Conservation (phyloP, 2,888 invertebrate genomes). For the Xylota sylvarum region DNA sequence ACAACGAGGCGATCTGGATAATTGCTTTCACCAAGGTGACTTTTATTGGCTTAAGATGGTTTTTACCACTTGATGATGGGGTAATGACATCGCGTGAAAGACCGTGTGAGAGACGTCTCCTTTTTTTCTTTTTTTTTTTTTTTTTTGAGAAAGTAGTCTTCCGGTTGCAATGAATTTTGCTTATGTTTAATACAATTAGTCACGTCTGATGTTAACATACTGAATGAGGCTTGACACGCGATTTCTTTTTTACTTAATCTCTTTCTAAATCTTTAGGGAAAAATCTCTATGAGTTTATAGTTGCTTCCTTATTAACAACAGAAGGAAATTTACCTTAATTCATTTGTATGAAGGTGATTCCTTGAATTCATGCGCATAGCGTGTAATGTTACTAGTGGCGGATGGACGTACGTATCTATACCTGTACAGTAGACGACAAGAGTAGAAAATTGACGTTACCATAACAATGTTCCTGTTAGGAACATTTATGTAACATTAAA, state of each 20-base stretch:
- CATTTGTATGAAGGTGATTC: too few species aligned
- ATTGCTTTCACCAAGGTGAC: conserved; percentile 25
- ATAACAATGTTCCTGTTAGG: too few species aligned
- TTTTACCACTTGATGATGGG: conserved; percentile 22
- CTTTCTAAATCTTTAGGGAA: not conserved
- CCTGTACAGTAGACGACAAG: too few species aligned
- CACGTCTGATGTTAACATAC: conserved; percentile 27
- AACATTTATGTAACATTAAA: too few species aligned
- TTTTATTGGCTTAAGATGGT: conserved; percentile 22
- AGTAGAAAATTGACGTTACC: too few species aligned
- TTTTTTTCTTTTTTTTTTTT: not conserved
- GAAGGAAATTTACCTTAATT: too few species aligned
- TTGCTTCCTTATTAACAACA: conserved; percentile 8
- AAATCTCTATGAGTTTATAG: not conserved
- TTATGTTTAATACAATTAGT: conserved; percentile 22
- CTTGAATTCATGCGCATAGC: too few species aligned
- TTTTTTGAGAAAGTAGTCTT: conserved; percentile 18
- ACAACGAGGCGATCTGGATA: conserved; percentile 15
- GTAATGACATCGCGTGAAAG: conserved; percentile 39
- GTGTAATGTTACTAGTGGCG: too few species aligned
- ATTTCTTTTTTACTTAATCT: not conserved
- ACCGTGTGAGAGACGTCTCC: conserved; percentile 15
- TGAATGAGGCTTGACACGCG: conserved; percentile 23
- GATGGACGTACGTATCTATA: too few species aligned
- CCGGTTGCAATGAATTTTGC: not conserved